Evolutionary conservation across 2,797 vertebrate species (phyloP).

Genomic region (Onychomys leucogaster): DNA sequence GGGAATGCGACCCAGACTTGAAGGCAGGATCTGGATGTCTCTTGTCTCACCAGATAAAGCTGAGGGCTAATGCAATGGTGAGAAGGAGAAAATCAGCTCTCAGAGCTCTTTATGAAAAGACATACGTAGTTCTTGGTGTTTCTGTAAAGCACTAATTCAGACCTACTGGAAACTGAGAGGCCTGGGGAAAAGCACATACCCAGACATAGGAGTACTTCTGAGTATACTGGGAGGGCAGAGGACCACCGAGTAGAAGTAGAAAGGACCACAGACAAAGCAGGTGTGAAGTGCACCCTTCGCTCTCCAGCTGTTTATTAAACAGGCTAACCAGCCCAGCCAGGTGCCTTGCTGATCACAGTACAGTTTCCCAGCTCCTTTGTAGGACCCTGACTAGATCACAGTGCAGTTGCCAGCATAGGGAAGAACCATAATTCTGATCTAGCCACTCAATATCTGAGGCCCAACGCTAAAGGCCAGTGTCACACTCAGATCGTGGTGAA

Average conservation of each 20-base stretch:
- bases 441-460: neutral
- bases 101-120: neutral
- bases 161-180: neutral
- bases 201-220: neutral
- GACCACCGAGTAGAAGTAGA: neutral
- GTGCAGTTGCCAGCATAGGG: neutral
- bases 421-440: neutral
- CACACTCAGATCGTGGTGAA: neutral
- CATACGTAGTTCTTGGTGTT: neutral
- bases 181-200: neutral
- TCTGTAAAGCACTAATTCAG: neutral
- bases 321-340: neutral
- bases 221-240: neutral
- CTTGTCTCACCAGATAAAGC: neutral
- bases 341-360: neutral
- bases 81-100: too few relatives aligned
- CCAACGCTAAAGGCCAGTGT: neutral
- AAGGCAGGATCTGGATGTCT: neutral
- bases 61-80: neutral
- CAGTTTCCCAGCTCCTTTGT: neutral
- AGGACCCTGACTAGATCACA: neutral
- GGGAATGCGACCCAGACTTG: neutral
- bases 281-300: neutral
- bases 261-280: neutral
- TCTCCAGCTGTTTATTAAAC: neutral